These are phyloP conservation scores for Drosophila repletoides DNA, from an alignment of 1,140 invertebrate genomes.

Conservation along the genomic window DNA sequence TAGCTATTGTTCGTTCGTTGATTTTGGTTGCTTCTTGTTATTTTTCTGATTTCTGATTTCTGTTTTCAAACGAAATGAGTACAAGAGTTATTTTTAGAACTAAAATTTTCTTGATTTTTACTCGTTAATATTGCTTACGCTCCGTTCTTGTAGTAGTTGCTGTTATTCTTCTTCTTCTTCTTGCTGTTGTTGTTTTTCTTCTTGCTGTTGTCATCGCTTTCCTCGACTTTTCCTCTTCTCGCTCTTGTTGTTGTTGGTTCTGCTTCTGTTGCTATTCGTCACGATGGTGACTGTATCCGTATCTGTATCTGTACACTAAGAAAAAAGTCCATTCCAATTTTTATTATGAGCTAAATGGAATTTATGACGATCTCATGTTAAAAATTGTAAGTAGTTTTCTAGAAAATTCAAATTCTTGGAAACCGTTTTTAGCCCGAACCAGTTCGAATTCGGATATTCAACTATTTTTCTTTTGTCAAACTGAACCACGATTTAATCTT, in stretches of 20 bases:
- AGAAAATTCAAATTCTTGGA: too few species aligned
- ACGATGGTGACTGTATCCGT: slow-evolving; percentile 55
- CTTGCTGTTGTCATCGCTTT: neutral
- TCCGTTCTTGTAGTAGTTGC: slow-evolving; percentile 59
- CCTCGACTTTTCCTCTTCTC: slow-evolving; percentile 28
- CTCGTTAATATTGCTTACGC: slow-evolving; percentile 75
- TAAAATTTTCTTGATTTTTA: slow-evolving; percentile 75
- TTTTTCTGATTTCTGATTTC: slow-evolving; percentile 50
- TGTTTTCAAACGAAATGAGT: slow-evolving; percentile 77
- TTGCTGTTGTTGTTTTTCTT: neutral
- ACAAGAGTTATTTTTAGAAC: slow-evolving; percentile 77
- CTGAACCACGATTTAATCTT: too few species aligned
- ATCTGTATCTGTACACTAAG: slow-evolving; percentile 6
- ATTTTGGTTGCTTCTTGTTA: slow-evolving; percentile 50
- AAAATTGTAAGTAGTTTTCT: too few species aligned
- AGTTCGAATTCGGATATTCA: too few species aligned
- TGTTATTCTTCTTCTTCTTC: neutral
- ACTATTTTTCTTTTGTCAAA: too few species aligned
- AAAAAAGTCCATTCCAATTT: too few species aligned
- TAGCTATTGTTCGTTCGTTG: slow-evolving; percentile 62
- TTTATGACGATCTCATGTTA: too few species aligned
- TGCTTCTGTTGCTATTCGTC: slow-evolving; percentile 15
- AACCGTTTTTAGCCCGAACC: too few species aligned
- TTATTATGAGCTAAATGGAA: too few species aligned
- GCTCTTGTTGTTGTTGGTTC: neutral